Base-by-base conservation (phyloP, 1,140 invertebrate genomes). In the Solenopsis invicta region DNA sequence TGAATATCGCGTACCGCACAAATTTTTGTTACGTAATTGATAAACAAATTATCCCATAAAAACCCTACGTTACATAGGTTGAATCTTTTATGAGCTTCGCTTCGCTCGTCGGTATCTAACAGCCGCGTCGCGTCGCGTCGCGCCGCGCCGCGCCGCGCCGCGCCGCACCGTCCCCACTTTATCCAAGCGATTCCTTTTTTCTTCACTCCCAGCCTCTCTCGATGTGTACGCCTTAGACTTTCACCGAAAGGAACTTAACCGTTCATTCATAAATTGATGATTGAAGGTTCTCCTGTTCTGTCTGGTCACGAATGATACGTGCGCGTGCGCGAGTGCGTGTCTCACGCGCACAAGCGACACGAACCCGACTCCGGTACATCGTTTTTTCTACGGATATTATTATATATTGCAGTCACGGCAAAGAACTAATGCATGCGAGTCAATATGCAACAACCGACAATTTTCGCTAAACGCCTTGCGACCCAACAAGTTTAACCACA, bases 181-280 rank as follows among this genome's bases (percentile, higher is more conserved):
- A 29, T 12, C n/a, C n/a, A 34, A 29, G 52, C 52, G 41, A 48
- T 78, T 61, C 21, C 34, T 86, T 78, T 82, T 75, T 82, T 75
- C 82, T 71, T 77, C 76, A 10, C 69, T 82, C 50, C 64, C 81
- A 64, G 18, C 82, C 64, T 80, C 90, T 90, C 90, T 90, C 54
- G 82, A 67, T 48, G 81, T 86, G 85, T 87, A 80, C 85, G 59
- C 69, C 52, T 66, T 87, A 90, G 93, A 94, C 93, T 94, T 94
- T 94, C 93, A 94, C 93, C 93, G 81, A 81, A 81, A 81, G 90
- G 90, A 89, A 89, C 89, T 87, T 88, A 88, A 89, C 80, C 90
- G 91, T 94, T 94, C 93, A 94, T 94, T 94, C 93, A 94, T 94
- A 94, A 94, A 94, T 94, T 93, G 92, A 92, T 93, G 93, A 93